These are phyloP conservation scores for Larimichthys crocea DNA, from an alignment of 2,113 vertebrate species.

Conservation along the genomic window DNA sequence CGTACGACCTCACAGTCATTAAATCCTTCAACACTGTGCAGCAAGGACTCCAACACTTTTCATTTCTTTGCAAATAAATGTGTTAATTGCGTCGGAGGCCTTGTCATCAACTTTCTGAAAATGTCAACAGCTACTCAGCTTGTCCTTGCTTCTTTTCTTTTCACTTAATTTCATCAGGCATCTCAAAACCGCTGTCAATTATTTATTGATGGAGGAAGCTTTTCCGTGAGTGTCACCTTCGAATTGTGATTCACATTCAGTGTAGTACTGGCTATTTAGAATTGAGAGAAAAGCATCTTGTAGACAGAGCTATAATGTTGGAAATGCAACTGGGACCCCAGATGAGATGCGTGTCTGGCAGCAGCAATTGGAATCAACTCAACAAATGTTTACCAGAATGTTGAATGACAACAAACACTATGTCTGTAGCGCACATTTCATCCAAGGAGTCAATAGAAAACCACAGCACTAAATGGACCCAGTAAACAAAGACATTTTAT, in stretches of 20 bases:
- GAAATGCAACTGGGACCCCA: not conserved
- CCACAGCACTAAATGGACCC: not conserved
- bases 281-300: not conserved
- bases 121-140: not conserved
- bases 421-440: not conserved
- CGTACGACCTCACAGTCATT: conserved; percentile 11
- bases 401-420: not conserved
- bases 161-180: not conserved
- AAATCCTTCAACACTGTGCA: conserved; percentile 13
- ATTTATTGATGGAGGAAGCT: conserved; percentile 4
- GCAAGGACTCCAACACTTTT: conserved; percentile 1
- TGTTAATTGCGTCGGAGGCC: not conserved
- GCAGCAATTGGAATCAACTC: not conserved
- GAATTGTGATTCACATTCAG: not conserved
- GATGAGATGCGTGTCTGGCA: not conserved
- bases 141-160: not conserved
- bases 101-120: not conserved
- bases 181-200: conserved; percentile 7
- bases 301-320: not conserved
- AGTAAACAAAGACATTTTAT: not conserved
- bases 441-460: not conserved
- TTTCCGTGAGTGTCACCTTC: not conserved
- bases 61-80: not conserved
- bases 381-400: not conserved
- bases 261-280: not conserved